Conservation (phyloP, 2,888 invertebrate genomes). For the Parnassius smintheus region DNA sequence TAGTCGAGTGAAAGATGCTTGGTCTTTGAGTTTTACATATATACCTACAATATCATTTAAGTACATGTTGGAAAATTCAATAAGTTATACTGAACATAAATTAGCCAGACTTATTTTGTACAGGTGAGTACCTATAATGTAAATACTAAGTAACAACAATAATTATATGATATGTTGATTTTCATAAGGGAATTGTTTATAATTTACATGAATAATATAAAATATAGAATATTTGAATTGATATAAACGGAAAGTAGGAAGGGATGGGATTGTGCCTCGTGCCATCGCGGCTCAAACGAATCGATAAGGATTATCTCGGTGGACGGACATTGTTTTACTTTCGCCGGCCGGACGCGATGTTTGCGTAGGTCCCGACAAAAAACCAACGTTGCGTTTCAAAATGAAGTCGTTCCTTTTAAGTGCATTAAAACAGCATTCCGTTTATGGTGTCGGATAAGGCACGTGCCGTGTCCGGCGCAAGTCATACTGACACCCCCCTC, state of each 20-base stretch:
- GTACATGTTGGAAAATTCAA: too few relatives aligned
- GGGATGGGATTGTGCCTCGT: not conserved
- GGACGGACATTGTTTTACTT: not conserved
- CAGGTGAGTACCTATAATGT: too few relatives aligned
- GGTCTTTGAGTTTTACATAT: too few relatives aligned
- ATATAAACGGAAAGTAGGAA: not conserved
- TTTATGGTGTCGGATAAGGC: conserved; percentile 71
- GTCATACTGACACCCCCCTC: conserved; percentile 31
- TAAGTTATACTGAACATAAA: too few relatives aligned
- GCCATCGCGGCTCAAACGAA: conserved; percentile 1
- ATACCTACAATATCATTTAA: too few relatives aligned
- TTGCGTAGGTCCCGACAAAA: conserved; percentile 53
- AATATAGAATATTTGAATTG: too few relatives aligned
- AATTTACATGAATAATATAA: too few relatives aligned
- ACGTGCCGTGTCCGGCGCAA: conserved; percentile 58
- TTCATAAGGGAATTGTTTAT: too few relatives aligned
- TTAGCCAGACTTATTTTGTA: too few relatives aligned
- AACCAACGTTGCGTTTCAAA: conserved; percentile 48
- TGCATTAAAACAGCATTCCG: conserved; percentile 71
- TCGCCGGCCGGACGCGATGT: conserved; percentile 35
- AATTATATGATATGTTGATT: too few relatives aligned
- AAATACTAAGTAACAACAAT: too few relatives aligned
- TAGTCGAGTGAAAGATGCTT: too few relatives aligned
- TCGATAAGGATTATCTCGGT: not conserved
- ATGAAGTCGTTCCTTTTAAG: conserved; percentile 63